A percentile compares a stretch with the other conserved stretches of the same genome.
phyloP scores from a whole-genome alignment of 2,888 invertebrate genomes.

The Chrysina gloriosa region DNA sequence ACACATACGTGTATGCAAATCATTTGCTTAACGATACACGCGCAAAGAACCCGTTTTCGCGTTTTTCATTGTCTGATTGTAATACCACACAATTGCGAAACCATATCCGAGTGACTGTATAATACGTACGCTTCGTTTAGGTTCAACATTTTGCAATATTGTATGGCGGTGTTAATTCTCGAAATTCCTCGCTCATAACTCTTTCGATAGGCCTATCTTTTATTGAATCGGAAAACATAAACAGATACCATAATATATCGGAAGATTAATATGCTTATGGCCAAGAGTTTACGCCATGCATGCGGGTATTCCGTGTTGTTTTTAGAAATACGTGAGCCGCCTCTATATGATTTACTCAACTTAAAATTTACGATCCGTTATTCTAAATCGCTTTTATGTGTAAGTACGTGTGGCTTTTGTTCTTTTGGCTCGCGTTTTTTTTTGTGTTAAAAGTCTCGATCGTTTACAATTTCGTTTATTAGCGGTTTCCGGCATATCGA shows the following conservation, averaged over 20 bases:
- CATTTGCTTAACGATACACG: too few species aligned
- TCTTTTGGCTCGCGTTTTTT: too few species aligned
- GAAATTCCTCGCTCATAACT: not conserved
- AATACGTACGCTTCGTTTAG: not conserved
- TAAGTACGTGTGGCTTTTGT: slow-evolving; percentile 7
- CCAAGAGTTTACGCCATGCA: not conserved
- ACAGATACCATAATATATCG: not conserved
- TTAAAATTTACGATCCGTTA: not conserved
- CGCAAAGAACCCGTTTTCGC: too few species aligned
- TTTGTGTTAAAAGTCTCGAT: not conserved
- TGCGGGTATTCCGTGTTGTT: not conserved
- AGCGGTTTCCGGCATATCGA: not conserved
- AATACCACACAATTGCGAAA: too few species aligned
- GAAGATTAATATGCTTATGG: not conserved
- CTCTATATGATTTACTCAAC: slow-evolving; percentile 4
- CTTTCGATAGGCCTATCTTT: not conserved
- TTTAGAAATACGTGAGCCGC: not conserved
- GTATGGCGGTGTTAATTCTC: not conserved
- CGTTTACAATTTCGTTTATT: not conserved
- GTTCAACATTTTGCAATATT: not conserved
- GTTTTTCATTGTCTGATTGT: too few species aligned
- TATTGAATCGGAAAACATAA: not conserved
- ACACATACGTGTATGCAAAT: too few species aligned
- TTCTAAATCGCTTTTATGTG: not conserved
- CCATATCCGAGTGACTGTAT: too few species aligned